Evolutionary conservation across 2,797 vertebrate species (phyloP).

Genomic region (Pseudocheirus occidentalis): DNA sequence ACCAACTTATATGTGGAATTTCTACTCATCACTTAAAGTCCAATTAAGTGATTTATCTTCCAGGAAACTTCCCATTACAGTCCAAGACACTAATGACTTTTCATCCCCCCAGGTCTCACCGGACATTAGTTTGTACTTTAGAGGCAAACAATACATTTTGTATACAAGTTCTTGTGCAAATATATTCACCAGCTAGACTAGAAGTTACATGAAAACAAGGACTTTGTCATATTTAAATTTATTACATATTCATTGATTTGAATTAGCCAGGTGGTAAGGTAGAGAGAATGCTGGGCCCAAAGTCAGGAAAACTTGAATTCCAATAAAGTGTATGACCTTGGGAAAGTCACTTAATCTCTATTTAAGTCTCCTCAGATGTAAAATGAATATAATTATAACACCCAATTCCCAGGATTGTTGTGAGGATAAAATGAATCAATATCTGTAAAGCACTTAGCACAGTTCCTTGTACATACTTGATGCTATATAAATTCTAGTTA

Average conservation of each 20-base stretch:
- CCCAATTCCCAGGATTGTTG: not conserved
- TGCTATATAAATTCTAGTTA: not conserved
- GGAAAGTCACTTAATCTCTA: not conserved
- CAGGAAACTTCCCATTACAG: not conserved
- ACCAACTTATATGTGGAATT: not conserved
- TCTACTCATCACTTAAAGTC: not conserved
- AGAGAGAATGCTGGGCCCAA: not conserved
- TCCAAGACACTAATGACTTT: not conserved
- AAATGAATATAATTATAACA: constrained; percentile 26
- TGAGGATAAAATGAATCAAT: constrained; percentile 18
- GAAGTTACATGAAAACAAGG: not conserved
- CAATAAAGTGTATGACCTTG: constrained; percentile 1
- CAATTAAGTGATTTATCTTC: not conserved
- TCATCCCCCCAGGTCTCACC: not conserved
- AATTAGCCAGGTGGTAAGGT: not conserved
- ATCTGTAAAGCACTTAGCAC: constrained; percentile 5
- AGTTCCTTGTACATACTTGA: not conserved
- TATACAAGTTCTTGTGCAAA: not conserved
- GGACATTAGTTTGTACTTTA: not conserved
- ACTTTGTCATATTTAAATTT: not conserved
- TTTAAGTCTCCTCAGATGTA: constrained; percentile 19
- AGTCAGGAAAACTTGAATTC: not conserved
- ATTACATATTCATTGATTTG: not conserved
- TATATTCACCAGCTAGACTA: not conserved
- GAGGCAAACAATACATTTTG: not conserved